A percentile compares a stretch with the other conserved stretches of the same genome.
phyloP scores from a whole-genome alignment of 2,113 vertebrate genomes.

The Ellobius talpinus region DNA sequence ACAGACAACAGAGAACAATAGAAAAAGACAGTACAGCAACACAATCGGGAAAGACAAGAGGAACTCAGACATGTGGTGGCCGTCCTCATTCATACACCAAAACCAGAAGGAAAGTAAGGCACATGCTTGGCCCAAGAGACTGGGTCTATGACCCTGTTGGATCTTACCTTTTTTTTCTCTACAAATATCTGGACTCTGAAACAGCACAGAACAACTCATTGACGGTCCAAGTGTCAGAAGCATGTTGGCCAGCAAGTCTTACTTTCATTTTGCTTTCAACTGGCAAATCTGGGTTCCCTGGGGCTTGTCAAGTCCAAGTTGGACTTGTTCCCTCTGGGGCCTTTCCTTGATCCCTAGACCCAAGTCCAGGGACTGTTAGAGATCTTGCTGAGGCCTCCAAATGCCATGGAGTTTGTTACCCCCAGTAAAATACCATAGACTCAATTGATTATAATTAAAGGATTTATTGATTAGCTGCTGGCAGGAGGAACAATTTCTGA shows the following conservation, averaged over 20 bases:
- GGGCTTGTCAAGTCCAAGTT: background rate
- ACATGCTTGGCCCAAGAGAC: background rate
- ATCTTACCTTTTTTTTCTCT: background rate
- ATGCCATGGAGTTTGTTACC: background rate
- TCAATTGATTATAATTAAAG: background rate
- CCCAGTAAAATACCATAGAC: background rate
- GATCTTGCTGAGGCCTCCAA: background rate
- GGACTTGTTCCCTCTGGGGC: background rate
- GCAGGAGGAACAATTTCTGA: background rate
- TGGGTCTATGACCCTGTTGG: background rate
- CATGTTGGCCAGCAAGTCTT: background rate
- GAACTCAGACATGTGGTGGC: background rate
- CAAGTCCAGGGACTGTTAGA: background rate
- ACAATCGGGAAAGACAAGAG: background rate
- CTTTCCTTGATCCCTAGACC: background rate
- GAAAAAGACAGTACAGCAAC: background rate
- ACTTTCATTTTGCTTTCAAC: background rate
- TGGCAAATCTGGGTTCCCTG: background rate
- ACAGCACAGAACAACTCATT: background rate
- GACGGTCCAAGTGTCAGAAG: background rate
- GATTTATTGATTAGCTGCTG: background rate
- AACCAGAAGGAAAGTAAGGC: background rate
- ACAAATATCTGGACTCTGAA: background rate
- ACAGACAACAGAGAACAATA: background rate
- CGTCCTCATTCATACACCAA: background rate